phyloP scores from a whole-genome alignment of 2,113 vertebrate genomes.

The Coturnix japonica region DNA sequence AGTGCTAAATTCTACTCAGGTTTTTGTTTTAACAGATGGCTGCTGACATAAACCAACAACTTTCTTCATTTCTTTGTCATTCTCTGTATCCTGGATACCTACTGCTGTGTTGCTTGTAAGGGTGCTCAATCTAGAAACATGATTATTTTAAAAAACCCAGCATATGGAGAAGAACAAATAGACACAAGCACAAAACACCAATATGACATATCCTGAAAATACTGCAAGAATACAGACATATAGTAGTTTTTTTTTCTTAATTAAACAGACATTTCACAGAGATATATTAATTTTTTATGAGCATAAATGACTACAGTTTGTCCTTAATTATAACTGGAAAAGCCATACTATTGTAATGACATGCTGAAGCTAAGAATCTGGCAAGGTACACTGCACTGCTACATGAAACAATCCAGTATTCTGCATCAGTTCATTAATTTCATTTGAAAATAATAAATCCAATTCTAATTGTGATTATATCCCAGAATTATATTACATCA shows the following conservation, averaged over 20 bases:
- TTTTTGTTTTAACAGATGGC: constrained; percentile 67
- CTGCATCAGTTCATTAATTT: neutral
- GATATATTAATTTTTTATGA: neutral
- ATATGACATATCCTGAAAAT: constrained; percentile 18
- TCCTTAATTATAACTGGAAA: neutral
- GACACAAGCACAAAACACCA: constrained; percentile 32
- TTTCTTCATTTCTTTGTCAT: constrained; percentile 48
- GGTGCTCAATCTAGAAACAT: constrained; percentile 52
- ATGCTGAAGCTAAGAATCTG: neutral
- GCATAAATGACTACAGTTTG: neutral
- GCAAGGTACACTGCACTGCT: neutral
- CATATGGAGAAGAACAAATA: constrained; percentile 69
- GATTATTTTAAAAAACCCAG: constrained; percentile 57
- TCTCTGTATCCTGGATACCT: constrained; percentile 69
- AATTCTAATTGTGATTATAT: constrained; percentile 17
- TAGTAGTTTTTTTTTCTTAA: neutral
- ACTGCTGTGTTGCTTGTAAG: constrained; percentile 30
- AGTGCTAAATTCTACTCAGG: neutral
- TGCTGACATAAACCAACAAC: constrained; percentile 64
- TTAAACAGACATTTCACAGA: neutral
- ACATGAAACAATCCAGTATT: neutral
- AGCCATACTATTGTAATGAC: neutral
- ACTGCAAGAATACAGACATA: neutral
- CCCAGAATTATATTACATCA: neutral
- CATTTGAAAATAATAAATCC: constrained; percentile 8